Evolutionary conservation across 2,113 vertebrate species (phyloP), one percentile per base, ranked within the genome.

Genomic region (Cygnus buccinator): DNA sequence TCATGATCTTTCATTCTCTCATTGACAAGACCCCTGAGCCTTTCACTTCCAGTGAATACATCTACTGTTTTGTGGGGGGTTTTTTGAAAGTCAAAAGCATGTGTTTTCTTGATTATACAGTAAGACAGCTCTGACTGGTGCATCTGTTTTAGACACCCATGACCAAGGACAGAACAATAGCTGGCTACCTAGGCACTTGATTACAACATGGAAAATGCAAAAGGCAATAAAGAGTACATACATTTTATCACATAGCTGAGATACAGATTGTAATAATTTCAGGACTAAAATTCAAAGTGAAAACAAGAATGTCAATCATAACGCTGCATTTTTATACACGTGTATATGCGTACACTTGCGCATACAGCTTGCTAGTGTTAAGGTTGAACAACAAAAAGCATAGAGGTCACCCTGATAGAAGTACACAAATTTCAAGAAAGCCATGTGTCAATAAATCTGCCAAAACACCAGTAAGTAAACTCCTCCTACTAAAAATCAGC

Each of bases 1-100:
- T 72, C 62, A 79, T 89, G 92, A 95, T 93, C 74, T n/a, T 68
- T 93, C 74, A 87, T 76, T 68, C 62, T 54, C 72, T 87, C 87
- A 74, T 93, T 96, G 94, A 89, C 59, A 90, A 90, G 82, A 35
- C 78, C 50, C 77, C 52, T 80, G 79, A 96, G 92, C 61, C 65
- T 90, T 74, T 74, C 11, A 4, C 55, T 85, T 83, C 57, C 54
- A 50, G 17, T 15, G 14, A 94, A 55, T 31, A 85, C 31, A 50
- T 48, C 33, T 85, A 46, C 26, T 6, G 78, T 65, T 46, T 33
- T 11, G 3, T 20, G 46, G 46, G 46, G n/a, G 55, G 6, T 26
- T 48, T 28, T 54, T 77, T 17, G 21, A 1, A 67, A 58, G 10
- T n/a, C 11, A 37, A 77, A 88, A 62, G 6, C 31, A 67, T 18